These are phyloP conservation scores for Grantiella picta DNA, from an alignment of 2,113 vertebrate species.

Conservation along the genomic window DNA sequence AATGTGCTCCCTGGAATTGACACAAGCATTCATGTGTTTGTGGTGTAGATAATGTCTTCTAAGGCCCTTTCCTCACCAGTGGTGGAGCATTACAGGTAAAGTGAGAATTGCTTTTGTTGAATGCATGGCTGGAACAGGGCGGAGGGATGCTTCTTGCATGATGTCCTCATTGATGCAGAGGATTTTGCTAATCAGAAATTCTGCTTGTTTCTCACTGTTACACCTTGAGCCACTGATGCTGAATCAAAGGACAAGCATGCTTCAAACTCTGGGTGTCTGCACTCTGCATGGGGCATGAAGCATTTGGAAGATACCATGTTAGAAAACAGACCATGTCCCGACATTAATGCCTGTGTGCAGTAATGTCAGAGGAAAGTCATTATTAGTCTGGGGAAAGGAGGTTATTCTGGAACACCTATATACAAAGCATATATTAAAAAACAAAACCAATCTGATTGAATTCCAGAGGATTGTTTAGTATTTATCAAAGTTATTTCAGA, in stretches of 20 bases:
- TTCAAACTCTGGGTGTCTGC: conserved; percentile 36
- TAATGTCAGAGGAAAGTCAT: background rate
- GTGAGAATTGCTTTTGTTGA: conserved; percentile 57
- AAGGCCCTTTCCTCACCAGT: conserved; percentile 82
- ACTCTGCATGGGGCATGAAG: conserved; percentile 39
- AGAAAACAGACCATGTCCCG: conserved; percentile 37
- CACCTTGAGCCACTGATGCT: conserved; percentile 42
- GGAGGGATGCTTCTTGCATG: conserved; percentile 73
- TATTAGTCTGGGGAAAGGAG: background rate
- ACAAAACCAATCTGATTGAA: background rate
- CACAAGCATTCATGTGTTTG: conserved; percentile 82
- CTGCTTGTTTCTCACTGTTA: conserved; percentile 61
- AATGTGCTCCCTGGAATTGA: conserved; percentile 71
- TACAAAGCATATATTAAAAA: background rate
- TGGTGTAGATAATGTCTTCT: conserved; percentile 92
- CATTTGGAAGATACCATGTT: conserved; percentile 26
- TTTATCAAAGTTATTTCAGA: conserved; percentile 15
- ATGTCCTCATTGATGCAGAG: conserved; percentile 31
- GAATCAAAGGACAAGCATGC: conserved; percentile 16
- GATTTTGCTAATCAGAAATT: conserved; percentile 58
- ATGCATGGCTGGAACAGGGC: conserved; percentile 76
- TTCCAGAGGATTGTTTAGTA: background rate
- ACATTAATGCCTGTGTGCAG: background rate
- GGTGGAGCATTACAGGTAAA: conserved; percentile 85
- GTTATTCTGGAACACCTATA: background rate